Evolutionary conservation across 2,113 vertebrate species (phyloP), one percentile per base, ranked within the genome.

Genomic region (Ivindomyrus marchei): DNA sequence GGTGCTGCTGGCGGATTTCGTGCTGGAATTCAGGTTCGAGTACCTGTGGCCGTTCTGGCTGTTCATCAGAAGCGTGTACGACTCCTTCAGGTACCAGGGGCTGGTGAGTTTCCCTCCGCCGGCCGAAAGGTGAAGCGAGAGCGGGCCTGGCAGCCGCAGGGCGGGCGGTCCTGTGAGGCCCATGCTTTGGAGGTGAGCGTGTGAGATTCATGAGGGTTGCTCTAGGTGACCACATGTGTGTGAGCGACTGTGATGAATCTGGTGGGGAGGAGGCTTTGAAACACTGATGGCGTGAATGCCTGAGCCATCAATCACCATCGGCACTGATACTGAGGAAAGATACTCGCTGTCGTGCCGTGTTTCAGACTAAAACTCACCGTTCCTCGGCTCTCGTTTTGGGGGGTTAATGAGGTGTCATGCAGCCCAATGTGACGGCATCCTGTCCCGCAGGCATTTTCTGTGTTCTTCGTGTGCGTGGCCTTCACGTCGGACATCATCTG

Each of bases 41-140:
- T 99, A 99, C 92, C 95, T 99, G 94, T 99, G 98, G 98, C 98
- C 98, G 0, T 99, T 99, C 95, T 99, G 98, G 98, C 97, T 99
- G 89, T 99, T 99, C 94, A 98, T 99, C 94, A 96, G 98, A 93
- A 99, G 98, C 2, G 98, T 99, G 88, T 99, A 99, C 93, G 98
- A 99, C 94, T 99, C 98, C 92, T 99, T 99, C 96, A 97, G 98
- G 94, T 99, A 99, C 95, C 98, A 99, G 95, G 98, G 98, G 89
- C 94, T 99, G 98, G 98, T 99, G 96, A 94, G 97, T 97, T 90
- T 17, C 27, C 13, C 4, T 56, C 66, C 21, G 24, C 56, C 24
- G 56, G 21, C 24, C 24, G 0, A n/a, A 53, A 47, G 45, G 21
- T 24, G 58, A 24, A 47, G 62, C 6, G 9, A 15, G 31, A 21